Evolutionary conservation across 35 echinoderm and acorn worm species (phyloP).

Genomic region (Heliocidaris erythrogramma): DNA sequence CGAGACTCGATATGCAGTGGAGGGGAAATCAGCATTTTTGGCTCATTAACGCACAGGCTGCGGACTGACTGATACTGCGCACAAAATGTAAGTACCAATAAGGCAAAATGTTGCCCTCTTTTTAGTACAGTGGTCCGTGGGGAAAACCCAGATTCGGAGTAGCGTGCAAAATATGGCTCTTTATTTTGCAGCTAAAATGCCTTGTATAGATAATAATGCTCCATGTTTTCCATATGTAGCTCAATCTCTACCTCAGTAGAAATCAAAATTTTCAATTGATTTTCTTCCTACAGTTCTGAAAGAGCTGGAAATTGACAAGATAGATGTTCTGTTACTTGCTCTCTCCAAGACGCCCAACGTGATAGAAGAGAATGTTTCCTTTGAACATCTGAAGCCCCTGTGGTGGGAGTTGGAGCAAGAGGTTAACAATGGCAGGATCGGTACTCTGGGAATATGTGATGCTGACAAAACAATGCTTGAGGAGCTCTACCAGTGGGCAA

Average conservation of each 20-base stretch:
- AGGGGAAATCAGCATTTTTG: too few species aligned
- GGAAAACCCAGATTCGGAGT: too few species aligned
- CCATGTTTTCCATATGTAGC: too few species aligned
- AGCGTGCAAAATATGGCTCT: too few species aligned
- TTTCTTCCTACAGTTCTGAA: constrained; percentile 64
- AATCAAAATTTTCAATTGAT: constrained; percentile 35
- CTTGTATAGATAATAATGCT: too few species aligned
- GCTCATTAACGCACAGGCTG: too few species aligned
- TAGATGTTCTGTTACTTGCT: constrained; percentile 78
- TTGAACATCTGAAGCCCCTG: constrained; percentile 86
- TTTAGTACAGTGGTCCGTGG: too few species aligned
- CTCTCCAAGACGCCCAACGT: constrained; percentile 79
- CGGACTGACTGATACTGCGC: too few species aligned
- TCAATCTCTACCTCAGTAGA: not conserved
- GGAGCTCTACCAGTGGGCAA: constrained; percentile 83
- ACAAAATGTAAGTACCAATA: too few species aligned
- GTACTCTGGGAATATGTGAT: constrained; percentile 82
- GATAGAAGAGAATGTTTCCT: constrained; percentile 61
- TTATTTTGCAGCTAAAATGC: too few species aligned
- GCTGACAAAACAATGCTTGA: constrained; percentile 64
- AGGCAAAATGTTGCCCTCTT: too few species aligned
- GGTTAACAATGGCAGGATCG: constrained; percentile 67
- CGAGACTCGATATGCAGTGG: too few species aligned
- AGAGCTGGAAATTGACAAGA: constrained; percentile 66
- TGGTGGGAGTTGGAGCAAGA: constrained; percentile 82